Evolutionary conservation across 1,140 invertebrate genomes (phyloP).

Genomic region (Theocolax elegans): DNA sequence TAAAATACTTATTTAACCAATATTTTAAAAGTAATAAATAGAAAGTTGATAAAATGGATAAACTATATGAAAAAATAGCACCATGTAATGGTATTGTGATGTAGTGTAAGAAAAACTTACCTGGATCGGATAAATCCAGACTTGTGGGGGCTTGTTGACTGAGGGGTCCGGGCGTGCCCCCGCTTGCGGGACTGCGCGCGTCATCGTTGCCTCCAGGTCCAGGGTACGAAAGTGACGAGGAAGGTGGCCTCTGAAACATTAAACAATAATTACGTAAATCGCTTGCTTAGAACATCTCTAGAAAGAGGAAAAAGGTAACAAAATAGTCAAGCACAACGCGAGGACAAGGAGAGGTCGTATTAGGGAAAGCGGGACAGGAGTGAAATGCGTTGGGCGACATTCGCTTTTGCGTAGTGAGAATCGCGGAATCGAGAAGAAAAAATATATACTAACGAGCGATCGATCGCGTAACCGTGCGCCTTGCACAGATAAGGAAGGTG

Average conservation of each 20-base stretch:
- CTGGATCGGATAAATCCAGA: conserved; percentile 93
- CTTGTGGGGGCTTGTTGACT: conserved; percentile 91
- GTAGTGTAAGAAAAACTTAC: too few species aligned
- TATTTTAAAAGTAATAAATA: too few species aligned
- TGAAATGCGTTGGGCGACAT: too few species aligned
- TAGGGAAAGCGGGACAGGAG: too few species aligned
- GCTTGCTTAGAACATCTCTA: too few species aligned
- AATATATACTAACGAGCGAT: too few species aligned
- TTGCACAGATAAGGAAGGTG: conserved; percentile 46
- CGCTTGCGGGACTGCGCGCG: conserved; percentile 89
- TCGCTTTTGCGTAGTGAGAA: too few species aligned
- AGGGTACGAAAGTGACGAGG: conserved; percentile 91
- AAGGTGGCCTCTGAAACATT: conserved; percentile 89
- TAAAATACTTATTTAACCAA: too few species aligned
- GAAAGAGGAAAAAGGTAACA: background rate
- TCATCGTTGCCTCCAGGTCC: conserved; percentile 89
- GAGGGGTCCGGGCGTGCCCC: conserved; percentile 91
- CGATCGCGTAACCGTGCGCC: background rate
- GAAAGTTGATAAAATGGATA: background rate
- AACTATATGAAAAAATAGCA: background rate
- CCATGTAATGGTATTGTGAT: background rate
- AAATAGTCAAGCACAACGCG: background rate
- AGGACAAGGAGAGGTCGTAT: background rate
- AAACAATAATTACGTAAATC: background rate
- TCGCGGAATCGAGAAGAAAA: too few species aligned